A percentile compares a stretch with the other conserved stretches of the same genome.
Evolutionary conservation across 2,113 vertebrate species (phyloP).

Genomic region (Poeciliopsis retropinna): DNA sequence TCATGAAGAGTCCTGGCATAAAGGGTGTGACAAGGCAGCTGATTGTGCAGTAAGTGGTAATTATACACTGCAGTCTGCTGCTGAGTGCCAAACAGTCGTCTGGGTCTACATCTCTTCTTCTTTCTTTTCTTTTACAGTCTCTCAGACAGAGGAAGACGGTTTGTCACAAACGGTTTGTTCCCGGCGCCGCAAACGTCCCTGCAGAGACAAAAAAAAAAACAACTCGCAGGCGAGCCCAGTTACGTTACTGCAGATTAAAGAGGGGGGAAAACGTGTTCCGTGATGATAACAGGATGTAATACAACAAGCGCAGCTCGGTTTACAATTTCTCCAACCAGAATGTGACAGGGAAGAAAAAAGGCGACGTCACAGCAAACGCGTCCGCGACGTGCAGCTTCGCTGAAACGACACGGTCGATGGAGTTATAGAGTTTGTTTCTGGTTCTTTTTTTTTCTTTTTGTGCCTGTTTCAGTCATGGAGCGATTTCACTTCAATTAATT

Average conservation of each 20-base stretch:
- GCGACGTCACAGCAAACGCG: neutral
- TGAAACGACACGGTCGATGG: neutral
- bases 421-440: neutral
- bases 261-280: slow-evolving; percentile 4
- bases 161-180: slow-evolving; percentile 60
- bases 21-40: slow-evolving; percentile 61
- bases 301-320: slow-evolving; percentile 15
- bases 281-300: slow-evolving; percentile 31
- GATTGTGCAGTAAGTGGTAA: slow-evolving; percentile 73
- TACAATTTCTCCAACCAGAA: slow-evolving; percentile 23
- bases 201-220: slow-evolving; percentile 14
- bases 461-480: neutral
- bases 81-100: slow-evolving; percentile 64
- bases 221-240: slow-evolving; percentile 19
- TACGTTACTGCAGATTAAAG: slow-evolving; percentile 49
- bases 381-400: neutral
- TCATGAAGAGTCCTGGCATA: slow-evolving; percentile 38
- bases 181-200: slow-evolving; percentile 27
- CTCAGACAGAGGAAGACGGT: slow-evolving; percentile 25
- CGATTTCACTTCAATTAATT: too few relatives aligned
- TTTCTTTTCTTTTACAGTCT: slow-evolving; percentile 42
- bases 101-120: slow-evolving; percentile 48
- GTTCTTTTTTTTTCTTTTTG: too few relatives aligned
- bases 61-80: slow-evolving; percentile 66
- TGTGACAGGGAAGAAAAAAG: neutral